These are phyloP conservation scores for Carassius gibelio DNA, from an alignment of 2,113 vertebrate genomes.

Conservation along the genomic window DNA sequence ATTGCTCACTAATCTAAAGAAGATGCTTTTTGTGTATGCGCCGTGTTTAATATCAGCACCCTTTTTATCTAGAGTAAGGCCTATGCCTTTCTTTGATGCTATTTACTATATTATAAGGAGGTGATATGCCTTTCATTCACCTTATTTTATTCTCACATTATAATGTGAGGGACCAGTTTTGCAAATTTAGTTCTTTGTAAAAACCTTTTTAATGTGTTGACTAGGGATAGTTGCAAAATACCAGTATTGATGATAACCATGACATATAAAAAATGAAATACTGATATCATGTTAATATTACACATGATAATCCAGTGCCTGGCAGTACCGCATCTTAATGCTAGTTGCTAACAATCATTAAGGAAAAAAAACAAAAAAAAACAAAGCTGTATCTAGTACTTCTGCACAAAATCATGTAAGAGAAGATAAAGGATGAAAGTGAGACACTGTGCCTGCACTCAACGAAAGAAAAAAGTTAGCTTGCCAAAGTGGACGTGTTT, in stretches of 20 bases:
- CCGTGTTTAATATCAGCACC: constrained; percentile 21
- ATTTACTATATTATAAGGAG: background rate
- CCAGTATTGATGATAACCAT: background rate
- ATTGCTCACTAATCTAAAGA: constrained; percentile 37
- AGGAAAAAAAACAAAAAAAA: background rate
- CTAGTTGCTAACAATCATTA: background rate
- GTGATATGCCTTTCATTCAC: background rate
- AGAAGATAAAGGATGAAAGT: background rate
- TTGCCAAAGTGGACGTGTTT: background rate
- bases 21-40: constrained; percentile 47
- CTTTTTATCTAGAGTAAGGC: constrained; percentile 21
- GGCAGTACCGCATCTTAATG: background rate
- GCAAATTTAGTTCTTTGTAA: background rate
- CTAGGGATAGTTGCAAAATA: background rate
- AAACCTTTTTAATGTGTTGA: background rate
- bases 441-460: background rate
- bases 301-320: background rate
- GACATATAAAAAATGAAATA: background rate
- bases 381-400: background rate
- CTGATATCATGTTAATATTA: background rate
- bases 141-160: background rate
- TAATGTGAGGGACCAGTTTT: background rate
- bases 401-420: background rate
- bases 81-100: background rate
- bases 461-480: background rate